These are phyloP conservation scores for Abramis brama DNA, from an alignment of 2,113 vertebrate genomes.

Conservation along the genomic window DNA sequence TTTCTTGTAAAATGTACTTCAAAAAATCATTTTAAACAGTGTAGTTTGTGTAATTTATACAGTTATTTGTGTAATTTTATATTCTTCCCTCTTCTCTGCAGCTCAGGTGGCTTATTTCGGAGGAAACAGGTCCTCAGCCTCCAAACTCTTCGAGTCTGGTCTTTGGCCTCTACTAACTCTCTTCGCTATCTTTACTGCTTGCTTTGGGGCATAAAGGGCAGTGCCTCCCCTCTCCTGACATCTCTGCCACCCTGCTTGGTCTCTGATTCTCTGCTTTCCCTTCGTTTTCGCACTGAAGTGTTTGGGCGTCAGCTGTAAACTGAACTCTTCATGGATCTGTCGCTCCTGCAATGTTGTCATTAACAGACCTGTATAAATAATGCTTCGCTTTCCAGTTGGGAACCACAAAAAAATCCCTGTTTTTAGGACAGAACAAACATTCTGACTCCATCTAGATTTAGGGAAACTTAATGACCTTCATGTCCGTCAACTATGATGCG, in stretches of 20 bases:
- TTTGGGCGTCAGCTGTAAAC: slow-evolving; percentile 62
- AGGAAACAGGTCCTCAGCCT: slow-evolving; percentile 70
- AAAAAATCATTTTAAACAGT: background rate
- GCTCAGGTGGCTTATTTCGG: slow-evolving; percentile 81
- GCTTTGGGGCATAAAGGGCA: slow-evolving; percentile 60
- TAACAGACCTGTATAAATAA: slow-evolving; percentile 66
- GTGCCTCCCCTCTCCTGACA: slow-evolving; percentile 14
- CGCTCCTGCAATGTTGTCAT: slow-evolving; percentile 55
- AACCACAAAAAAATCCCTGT: slow-evolving; percentile 49
- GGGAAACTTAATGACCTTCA: background rate
- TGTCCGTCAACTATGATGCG: background rate
- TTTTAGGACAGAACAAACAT: slow-evolving; percentile 23
- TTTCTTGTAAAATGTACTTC: background rate
- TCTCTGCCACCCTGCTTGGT: slow-evolving; percentile 39
- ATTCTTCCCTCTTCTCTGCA: slow-evolving; percentile 59
- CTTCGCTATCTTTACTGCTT: slow-evolving; percentile 59
- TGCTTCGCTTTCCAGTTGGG: slow-evolving; percentile 67
- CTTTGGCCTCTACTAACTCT: slow-evolving; percentile 67
- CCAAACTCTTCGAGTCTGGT: slow-evolving; percentile 58
- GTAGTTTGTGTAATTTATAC: background rate
- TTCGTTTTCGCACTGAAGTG: slow-evolving; percentile 15
- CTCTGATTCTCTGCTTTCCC: slow-evolving; percentile 40
- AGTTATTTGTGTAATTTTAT: no score
- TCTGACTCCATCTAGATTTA: background rate
- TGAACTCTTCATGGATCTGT: slow-evolving; percentile 63